Percentiles rank a stretch among this genome's conserved stretches.
Evolutionary conservation across 2,113 vertebrate genomes (phyloP).

Genomic region (Channa maculata): DNA sequence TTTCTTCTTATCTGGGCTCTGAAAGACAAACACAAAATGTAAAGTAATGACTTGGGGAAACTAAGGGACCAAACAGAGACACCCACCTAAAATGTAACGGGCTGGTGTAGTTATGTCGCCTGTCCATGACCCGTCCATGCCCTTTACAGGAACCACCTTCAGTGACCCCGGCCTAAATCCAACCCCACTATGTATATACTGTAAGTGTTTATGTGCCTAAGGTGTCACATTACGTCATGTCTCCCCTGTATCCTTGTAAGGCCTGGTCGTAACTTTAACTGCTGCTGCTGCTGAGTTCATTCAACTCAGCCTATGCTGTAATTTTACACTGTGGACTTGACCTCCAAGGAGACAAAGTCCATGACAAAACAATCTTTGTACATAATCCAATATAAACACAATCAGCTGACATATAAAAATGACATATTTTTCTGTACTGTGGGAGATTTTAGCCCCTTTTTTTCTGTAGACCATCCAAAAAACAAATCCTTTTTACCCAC

Average conservation of each 20-base stretch:
- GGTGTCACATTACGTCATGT: constrained; percentile 56
- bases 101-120: constrained; percentile 24
- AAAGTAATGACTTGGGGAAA: not conserved
- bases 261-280: constrained; percentile 18
- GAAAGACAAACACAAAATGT: constrained; percentile 33
- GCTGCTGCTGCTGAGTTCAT: constrained; percentile 32
- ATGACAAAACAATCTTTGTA: not conserved
- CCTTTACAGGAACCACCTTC: constrained; percentile 27
- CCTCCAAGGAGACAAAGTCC: not conserved
- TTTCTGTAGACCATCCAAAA: not conserved
- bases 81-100: not conserved
- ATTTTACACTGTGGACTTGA: constrained; percentile 37
- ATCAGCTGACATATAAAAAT: no score
- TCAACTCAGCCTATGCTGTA: constrained; percentile 39
- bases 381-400: constrained; percentile 7
- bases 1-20: constrained; percentile 87
- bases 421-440: not conserved
- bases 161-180: constrained; percentile 44
- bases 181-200: constrained; percentile 28
- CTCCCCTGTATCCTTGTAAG: constrained; percentile 58
- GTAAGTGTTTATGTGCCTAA: constrained; percentile 12
- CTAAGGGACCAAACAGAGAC: not conserved
- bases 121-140: constrained; percentile 43
- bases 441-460: not conserved
- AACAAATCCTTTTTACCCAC: not conserved